phyloP scores from a whole-genome alignment of 2,888 invertebrate species.

The Slavum lentiscoides region DNA sequence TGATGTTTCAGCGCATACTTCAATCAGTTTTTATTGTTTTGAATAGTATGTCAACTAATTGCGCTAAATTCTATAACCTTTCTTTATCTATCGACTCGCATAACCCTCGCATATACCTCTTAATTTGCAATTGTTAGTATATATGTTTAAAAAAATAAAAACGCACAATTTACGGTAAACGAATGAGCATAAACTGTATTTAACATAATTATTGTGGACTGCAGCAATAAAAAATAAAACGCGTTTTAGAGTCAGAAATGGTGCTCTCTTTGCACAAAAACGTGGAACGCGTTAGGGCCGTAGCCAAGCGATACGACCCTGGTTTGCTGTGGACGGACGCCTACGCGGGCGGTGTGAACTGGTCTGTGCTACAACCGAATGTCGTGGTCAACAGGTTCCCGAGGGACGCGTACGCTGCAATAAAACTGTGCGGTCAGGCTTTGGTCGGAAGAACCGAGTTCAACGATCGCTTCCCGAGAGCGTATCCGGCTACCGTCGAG shows the following conservation, averaged over 20 bases:
- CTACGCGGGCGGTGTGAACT: background rate
- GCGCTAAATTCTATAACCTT: too few relatives aligned
- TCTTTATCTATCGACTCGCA: too few relatives aligned
- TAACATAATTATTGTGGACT: too few relatives aligned
- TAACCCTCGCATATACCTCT: too few relatives aligned
- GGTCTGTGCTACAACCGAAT: background rate
- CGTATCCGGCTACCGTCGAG: background rate
- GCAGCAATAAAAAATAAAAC: background rate
- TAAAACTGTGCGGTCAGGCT: conserved; percentile 1
- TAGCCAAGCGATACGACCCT: conserved; percentile 18
- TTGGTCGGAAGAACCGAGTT: background rate
- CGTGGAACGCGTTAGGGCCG: background rate
- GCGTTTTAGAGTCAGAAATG: background rate
- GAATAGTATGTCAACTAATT: too few relatives aligned
- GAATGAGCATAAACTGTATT: too few relatives aligned
- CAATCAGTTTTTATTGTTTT: too few relatives aligned
- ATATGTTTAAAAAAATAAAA: too few relatives aligned
- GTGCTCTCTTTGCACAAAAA: conserved; percentile 15
- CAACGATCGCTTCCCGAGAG: background rate
- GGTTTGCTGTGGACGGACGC: conserved; percentile 22
- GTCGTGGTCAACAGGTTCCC: conserved; percentile 19
- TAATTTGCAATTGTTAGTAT: too few relatives aligned
- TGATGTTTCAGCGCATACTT: too few relatives aligned
- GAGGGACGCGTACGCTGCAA: background rate
- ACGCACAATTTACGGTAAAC: too few relatives aligned